Evolutionary conservation across 1,140 invertebrate species (phyloP).

Genomic region (Sitobion miscanthi): DNA sequence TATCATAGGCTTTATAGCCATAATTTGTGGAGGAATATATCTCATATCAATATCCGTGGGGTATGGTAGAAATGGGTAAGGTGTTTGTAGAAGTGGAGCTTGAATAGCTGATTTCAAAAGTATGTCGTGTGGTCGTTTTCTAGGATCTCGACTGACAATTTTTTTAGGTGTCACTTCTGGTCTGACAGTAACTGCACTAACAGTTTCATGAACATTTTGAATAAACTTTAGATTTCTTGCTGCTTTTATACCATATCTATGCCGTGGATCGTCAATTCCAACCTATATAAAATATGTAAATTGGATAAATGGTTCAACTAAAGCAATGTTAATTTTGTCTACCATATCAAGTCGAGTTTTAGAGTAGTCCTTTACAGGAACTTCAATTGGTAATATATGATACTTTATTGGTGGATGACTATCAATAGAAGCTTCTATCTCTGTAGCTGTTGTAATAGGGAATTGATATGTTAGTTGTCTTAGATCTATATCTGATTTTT

Average conservation of each 20-base stretch:
- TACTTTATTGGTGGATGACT: conserved; percentile 70
- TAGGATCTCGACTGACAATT: conserved; percentile 27
- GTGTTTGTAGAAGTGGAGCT: conserved; percentile 11
- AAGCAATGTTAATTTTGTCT: neutral
- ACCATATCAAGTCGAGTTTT: conserved; percentile 23
- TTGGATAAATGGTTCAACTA: neutral
- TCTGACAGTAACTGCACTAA: neutral
- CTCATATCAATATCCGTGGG: conserved; percentile 48
- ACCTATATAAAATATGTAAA: conserved; percentile 20
- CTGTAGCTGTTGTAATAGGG: conserved; percentile 77
- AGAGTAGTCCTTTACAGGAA: conserved; percentile 58
- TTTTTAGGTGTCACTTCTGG: neutral
- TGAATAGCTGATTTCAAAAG: neutral
- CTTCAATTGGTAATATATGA: conserved; percentile 53
- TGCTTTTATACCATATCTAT: conserved; percentile 33
- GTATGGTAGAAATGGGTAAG: neutral
- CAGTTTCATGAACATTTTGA: neutral
- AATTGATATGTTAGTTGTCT: conserved; percentile 76
- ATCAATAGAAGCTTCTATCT: conserved; percentile 81
- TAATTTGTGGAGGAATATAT: conserved; percentile 40
- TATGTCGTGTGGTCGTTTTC: conserved; percentile 28
- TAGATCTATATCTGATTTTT: conserved; percentile 68
- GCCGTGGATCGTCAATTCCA: conserved; percentile 48
- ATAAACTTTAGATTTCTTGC: conserved; percentile 26
- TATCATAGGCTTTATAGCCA: neutral